A percentile compares a stretch with the other conserved stretches of the same genome.
phyloP scores from a whole-genome alignment of 1,140 invertebrate genomes.

The Tenebrio molitor region DNA sequence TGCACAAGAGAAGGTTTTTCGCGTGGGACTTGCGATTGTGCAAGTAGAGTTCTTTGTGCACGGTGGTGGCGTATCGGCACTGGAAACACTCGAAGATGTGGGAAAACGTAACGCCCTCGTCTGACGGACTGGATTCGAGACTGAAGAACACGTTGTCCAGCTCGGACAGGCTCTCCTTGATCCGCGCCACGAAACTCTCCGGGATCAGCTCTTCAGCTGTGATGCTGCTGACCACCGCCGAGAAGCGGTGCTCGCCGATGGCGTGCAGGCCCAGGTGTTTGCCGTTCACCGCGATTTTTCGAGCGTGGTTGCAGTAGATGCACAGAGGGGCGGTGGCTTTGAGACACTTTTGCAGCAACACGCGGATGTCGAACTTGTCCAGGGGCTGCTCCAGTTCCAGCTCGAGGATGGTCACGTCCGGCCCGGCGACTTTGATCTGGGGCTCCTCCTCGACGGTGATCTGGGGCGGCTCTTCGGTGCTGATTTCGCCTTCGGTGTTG shows the following conservation, averaged over 20 bases:
- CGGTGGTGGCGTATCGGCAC: constrained; percentile 79
- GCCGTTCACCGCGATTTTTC: constrained; percentile 85
- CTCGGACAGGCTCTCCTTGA: constrained; percentile 75
- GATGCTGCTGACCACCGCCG: constrained; percentile 78
- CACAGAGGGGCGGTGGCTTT: constrained; percentile 77
- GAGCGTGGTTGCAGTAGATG: constrained; percentile 86
- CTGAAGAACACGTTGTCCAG: constrained; percentile 78
- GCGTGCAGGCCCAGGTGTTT: constrained; percentile 83
- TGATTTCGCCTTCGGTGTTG: constrained; percentile 49
- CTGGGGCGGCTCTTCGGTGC: constrained; percentile 45
- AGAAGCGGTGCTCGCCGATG: constrained; percentile 81
- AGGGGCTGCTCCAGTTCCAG: constrained; percentile 80
- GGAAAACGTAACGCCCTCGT: constrained; percentile 70
- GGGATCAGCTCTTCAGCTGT: constrained; percentile 80
- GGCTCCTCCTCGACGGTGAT: constrained; percentile 45
- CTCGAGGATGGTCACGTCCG: constrained; percentile 77
- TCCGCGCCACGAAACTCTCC: constrained; percentile 76
- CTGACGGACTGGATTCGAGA: constrained; percentile 68
- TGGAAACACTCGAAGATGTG: constrained; percentile 86
- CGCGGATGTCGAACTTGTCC: constrained; percentile 78
- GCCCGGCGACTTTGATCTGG: constrained; percentile 68
- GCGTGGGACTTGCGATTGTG: constrained; percentile 89
- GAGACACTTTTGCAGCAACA: constrained; percentile 80
- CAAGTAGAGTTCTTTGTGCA: constrained; percentile 86
- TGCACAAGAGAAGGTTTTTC: constrained; percentile 82